phyloP scores from a whole-genome alignment of 2,113 vertebrate species.

The Manacus vitellinus region DNA sequence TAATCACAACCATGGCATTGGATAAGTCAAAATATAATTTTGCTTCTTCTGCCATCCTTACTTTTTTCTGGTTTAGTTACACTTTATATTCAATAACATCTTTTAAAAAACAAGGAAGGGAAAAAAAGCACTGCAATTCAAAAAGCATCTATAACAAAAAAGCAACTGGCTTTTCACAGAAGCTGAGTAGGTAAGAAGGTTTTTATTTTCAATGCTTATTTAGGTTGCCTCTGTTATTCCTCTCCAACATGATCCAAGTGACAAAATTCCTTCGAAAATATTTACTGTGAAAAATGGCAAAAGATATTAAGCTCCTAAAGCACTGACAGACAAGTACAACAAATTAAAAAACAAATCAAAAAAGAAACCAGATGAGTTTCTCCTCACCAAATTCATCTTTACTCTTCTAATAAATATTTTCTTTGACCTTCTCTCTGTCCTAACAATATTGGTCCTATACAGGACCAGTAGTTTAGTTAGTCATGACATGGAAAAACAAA shows the following conservation, averaged over 20 bases:
- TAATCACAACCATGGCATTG: background rate
- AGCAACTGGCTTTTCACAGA: background rate
- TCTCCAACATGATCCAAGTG: background rate
- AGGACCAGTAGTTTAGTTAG: background rate
- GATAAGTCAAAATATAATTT: background rate
- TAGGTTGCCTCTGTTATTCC: background rate
- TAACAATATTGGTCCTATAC: background rate
- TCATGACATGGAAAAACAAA: background rate
- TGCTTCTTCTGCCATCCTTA: background rate
- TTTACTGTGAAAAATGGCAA: background rate
- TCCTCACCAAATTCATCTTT: background rate
- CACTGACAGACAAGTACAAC: background rate
- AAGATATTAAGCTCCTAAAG: background rate
- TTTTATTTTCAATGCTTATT: background rate
- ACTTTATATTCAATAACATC: background rate
- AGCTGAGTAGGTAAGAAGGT: background rate
- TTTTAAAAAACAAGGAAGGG: background rate
- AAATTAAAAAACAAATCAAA: background rate
- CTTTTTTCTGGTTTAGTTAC: background rate
- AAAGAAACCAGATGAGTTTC: background rate
- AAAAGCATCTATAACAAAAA: background rate
- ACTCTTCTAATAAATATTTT: background rate
- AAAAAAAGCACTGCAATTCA: background rate
- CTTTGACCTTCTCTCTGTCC: background rate
- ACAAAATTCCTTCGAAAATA: background rate